Evolutionary conservation across 1,140 invertebrate genomes (phyloP), one percentile per base, ranked within the genome.

Genomic region (Pomacea maculata): DNA sequence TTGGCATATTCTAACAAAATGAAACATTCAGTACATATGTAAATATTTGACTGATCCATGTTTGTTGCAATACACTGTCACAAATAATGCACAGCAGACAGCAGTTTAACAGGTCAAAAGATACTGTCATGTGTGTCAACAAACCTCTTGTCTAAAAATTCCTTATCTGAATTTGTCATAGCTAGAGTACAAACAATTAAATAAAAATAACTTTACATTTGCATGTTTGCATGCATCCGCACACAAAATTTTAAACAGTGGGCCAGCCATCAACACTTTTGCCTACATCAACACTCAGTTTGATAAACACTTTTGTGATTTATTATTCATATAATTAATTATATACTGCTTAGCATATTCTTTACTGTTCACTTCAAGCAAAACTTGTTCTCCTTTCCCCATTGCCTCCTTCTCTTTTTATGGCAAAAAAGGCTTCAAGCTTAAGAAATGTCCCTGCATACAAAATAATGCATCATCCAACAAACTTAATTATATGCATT

Each of bases 1-100:
- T 78, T 17, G 77, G 65, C 77, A 78, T 78, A 65, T 78, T 78
- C 77, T 78, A 67, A 9, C 34, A 17, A 68, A 68, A 14, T 4
- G 19, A 64, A 52, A 67, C 6, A 45, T 45, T 57, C 29, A 55
- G 54, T 14, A 21, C 17, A 12, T 54, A 34, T 52, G 45, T 34
- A 11, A 29, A 19, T 45, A 29, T n/a, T 8, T 45, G 71, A 12
- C 25, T 73, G 34, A 52, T 73, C 54, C 3, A 2, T 73, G 34
- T 11, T 19, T 61, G 57, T 17, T 61, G 57, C 57, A 61, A 8
- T 8, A 45, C 34, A 45, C 34, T 45, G 34, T 45, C 34, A 45
- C 34, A 45, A 45, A 45, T 45, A 45, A 45, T 45, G 34, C 6
- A 61, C 8, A 8, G 57, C 57, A 61, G 57, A 1, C 8, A 45